Conservation (phyloP, 2,113 vertebrate genomes). For the Cisticola juncidis region DNA sequence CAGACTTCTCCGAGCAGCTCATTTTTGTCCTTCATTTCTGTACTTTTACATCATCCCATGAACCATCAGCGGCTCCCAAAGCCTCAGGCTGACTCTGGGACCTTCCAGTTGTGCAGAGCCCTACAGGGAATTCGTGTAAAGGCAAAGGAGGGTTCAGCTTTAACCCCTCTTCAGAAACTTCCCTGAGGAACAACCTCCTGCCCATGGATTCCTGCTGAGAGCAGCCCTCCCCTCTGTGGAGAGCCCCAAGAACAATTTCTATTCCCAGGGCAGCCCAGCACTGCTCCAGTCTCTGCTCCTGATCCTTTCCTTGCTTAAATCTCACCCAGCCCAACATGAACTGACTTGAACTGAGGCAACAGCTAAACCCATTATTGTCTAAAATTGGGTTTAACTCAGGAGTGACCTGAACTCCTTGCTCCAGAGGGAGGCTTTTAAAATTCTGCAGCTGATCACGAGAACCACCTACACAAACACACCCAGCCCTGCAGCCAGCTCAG, state of each 20-base stretch:
- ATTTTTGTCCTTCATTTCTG: not conserved
- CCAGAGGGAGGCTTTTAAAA: constrained; percentile 30
- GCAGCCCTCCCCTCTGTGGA: not conserved
- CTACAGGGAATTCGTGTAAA: not conserved
- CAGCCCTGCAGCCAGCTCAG: not conserved
- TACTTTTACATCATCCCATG: not conserved
- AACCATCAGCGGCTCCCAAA: not conserved
- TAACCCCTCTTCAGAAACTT: not conserved
- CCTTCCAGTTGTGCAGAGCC: not conserved
- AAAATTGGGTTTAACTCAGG: not conserved
- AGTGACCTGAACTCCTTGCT: not conserved
- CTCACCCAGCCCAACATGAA: not conserved
- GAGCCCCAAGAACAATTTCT: not conserved
- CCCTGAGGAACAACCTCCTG: not conserved
- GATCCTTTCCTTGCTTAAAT: not conserved
- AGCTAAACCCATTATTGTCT: not conserved
- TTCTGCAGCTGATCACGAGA: not conserved
- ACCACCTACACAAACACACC: not conserved
- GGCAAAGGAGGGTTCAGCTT: not conserved
- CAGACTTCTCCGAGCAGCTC: not conserved
- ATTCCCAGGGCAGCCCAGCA: not conserved
- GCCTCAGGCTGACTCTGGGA: no score
- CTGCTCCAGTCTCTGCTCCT: not conserved
- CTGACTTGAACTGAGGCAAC: not conserved
- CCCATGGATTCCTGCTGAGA: not conserved